Conservation (phyloP, 2,113 vertebrate genomes). For the Trichomycterus rosablanca region DNA sequence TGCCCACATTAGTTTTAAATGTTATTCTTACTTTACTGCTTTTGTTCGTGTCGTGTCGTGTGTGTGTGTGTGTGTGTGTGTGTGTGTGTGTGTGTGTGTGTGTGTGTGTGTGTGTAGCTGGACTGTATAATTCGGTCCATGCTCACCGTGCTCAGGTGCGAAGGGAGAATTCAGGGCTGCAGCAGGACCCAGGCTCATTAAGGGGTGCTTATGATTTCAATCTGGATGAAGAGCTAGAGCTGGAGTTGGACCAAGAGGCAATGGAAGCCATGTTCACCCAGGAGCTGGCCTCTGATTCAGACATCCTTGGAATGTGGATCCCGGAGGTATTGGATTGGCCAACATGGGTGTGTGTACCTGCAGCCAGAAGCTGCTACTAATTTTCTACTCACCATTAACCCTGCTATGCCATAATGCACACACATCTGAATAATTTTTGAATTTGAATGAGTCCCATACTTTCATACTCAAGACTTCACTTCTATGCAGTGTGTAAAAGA, state of each 20-base stretch:
- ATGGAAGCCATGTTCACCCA: slow-evolving; percentile 99
- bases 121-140: slow-evolving; percentile 93
- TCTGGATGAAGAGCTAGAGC: slow-evolving; percentile 94
- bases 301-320: slow-evolving; percentile 99
- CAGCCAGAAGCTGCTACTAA: slow-evolving; percentile 66
- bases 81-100: neutral
- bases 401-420: neutral
- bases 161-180: slow-evolving; percentile 80
- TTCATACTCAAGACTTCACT: too few relatives aligned
- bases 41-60: too few relatives aligned
- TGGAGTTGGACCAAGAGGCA: slow-evolving; percentile 97
- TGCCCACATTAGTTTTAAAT: too few relatives aligned
- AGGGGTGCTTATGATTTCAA: slow-evolving; percentile 94
- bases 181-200: slow-evolving; percentile 77
- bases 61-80: neutral
- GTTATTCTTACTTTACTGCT: too few relatives aligned
- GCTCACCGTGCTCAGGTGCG: slow-evolving; percentile 91
- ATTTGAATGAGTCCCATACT: too few relatives aligned
- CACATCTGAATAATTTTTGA: neutral
- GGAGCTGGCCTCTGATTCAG: slow-evolving; percentile 89
- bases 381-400: slow-evolving; percentile 21
- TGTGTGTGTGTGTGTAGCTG: slow-evolving; percentile 63
- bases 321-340: slow-evolving; percentile 99
- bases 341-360: slow-evolving; percentile 99
- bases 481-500: too few relatives aligned